Evolutionary conservation across 2,113 vertebrate species (phyloP).

Genomic region (Podiceps cristatus): DNA sequence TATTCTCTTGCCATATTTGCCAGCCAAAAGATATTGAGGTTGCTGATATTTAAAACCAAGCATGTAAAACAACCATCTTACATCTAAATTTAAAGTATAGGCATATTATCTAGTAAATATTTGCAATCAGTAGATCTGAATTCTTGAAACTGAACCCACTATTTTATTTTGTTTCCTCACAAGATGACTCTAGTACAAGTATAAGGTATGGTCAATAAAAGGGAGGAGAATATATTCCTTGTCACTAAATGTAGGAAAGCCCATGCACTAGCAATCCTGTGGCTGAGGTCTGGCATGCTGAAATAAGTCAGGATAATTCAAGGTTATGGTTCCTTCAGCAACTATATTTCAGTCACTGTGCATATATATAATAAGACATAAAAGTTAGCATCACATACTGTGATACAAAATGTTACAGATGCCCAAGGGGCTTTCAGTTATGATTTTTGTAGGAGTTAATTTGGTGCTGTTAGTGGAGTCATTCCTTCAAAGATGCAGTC

Average conservation of each 20-base stretch:
- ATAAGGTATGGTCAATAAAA: background rate
- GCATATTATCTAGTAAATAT: background rate
- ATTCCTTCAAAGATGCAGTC: slow-evolving; percentile 22
- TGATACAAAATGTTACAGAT: background rate
- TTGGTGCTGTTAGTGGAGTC: slow-evolving; percentile 7
- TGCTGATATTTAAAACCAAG: background rate
- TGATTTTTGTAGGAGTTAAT: slow-evolving; percentile 35
- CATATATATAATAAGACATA: background rate
- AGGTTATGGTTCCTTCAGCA: slow-evolving; percentile 32
- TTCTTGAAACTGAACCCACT: background rate
- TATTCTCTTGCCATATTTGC: background rate
- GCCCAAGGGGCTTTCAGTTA: slow-evolving; percentile 4
- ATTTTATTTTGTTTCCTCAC: background rate
- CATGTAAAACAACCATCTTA: background rate
- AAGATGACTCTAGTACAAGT: background rate
- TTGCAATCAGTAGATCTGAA: background rate
- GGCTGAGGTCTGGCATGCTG: background rate
- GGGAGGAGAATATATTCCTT: background rate
- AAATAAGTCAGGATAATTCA: slow-evolving; percentile 30
- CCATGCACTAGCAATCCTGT: background rate
- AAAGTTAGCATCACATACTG: background rate
- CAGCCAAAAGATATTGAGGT: background rate
- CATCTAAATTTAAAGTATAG: background rate
- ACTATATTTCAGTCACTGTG: background rate
- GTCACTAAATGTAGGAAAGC: background rate